Conservation (phyloP, 92 coral and sea anemone species). For the Isaurus tuberculatus region DNA sequence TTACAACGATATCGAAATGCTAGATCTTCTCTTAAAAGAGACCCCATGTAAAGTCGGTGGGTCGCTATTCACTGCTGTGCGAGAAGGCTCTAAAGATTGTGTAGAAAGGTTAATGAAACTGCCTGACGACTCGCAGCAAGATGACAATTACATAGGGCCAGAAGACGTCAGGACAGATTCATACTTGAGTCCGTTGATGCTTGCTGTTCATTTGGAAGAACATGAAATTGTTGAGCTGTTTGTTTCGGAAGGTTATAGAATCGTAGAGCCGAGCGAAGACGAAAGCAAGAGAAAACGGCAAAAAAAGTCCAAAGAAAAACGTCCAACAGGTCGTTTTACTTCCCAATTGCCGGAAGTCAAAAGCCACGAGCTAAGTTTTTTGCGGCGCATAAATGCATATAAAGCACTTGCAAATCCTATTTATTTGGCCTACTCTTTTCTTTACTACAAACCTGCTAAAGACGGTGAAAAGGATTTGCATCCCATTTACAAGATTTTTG, state of each 20-base stretch:
- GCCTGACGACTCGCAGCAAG: background rate
- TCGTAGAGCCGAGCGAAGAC: background rate
- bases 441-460: background rate
- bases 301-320: background rate
- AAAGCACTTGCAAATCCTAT: conserved; percentile 74
- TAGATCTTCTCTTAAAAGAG: conserved; percentile 56
- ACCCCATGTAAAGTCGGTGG: conserved; percentile 67
- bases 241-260: conserved; percentile 10
- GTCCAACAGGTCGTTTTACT: conserved; percentile 7
- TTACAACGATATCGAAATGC: conserved; percentile 52
- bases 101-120: conserved; percentile 44
- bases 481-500: conserved; percentile 58
- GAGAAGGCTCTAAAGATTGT: conserved; percentile 66
- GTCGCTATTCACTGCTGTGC: conserved; percentile 74
- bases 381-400: conserved; percentile 62
- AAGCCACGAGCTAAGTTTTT: conserved; percentile 35
- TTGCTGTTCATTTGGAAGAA: conserved; percentile 2
- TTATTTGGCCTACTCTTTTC: conserved; percentile 60
- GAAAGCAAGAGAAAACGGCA: background rate
- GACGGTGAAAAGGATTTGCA: conserved; percentile 51
- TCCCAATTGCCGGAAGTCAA: background rate
- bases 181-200: conserved; percentile 3
- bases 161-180: conserved; percentile 10
- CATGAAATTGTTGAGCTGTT: conserved; percentile 28
- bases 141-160: conserved; percentile 4